Base-by-base conservation (phyloP, 2,113 vertebrate species). In the Pithys albifrons region DNA sequence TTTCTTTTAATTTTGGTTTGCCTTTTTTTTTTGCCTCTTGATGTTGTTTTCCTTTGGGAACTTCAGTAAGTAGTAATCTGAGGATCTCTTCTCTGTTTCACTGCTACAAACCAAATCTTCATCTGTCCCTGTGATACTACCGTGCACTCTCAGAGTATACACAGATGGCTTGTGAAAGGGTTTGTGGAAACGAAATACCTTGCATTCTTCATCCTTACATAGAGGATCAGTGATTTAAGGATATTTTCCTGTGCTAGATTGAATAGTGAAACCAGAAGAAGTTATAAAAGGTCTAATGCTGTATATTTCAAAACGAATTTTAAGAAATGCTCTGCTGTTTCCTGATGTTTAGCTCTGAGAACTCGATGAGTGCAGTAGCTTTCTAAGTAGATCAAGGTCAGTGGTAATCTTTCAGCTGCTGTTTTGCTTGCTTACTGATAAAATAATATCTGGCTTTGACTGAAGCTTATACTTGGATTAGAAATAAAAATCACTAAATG, bases 271-370 rank as follows among this genome's bases (percentile, higher is more conserved):
- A 22, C 2, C 18, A 64, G 13, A 59, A 66, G 6, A 2, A 1
- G 10, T 64, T 41, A 2, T 4, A 71, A 48, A 7, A 69, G 14
- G 9, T 61, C 11, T 55, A 31, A 45, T 37, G 22, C n/a, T 59
- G 7, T 24, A 0, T 41, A 5, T 41, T n/a, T 49, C 17, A 28
- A 51, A 64, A 14, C 2, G 0, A 7, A 20, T 65, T 79, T 64
- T 72, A 39, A 59, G 62, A 85, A 79, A 37, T 35, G 4, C 9
- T 72, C 5, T 24, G 6, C 14, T 35, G 0, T 58, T 67, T 48
- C 18, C 12, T 71, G 0, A 6, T 23, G 14, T 70, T 83, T 67
- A 33, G 4, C 31, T 19, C n/a, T 45, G 45, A 57, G 18, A 69
- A n/a, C 35, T 57, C 61, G 43, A 51, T 10, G 23, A 6, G 14